Percentiles rank a stretch among this genome's conserved stretches.
These are phyloP conservation scores for Oceanodroma leucorhoa DNA, from an alignment of 2,797 vertebrate genomes.

Conservation along the genomic window DNA sequence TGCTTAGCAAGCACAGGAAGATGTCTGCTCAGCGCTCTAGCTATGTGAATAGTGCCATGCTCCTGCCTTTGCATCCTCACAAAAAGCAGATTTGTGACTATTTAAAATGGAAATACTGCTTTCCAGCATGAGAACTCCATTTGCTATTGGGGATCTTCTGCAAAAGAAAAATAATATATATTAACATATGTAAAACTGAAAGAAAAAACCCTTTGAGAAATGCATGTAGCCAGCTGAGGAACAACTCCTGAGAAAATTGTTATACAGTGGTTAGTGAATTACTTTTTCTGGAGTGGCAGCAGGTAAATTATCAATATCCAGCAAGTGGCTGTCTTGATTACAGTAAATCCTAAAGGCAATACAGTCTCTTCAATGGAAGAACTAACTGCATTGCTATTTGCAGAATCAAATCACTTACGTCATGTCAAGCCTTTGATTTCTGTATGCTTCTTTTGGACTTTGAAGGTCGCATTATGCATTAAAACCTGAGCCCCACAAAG, in stretches of 20 bases:
- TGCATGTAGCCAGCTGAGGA: not conserved
- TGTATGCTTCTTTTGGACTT: conserved; percentile 8
- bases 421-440: conserved; percentile 32
- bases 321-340: conserved; percentile 2
- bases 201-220: not conserved
- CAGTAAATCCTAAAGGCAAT: conserved; percentile 36
- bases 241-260: not conserved
- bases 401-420: conserved; percentile 13
- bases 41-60: not conserved
- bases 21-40: not conserved
- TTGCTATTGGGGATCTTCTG: not conserved
- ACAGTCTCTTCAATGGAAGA: not conserved
- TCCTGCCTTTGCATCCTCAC: not conserved
- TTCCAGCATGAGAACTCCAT: not conserved
- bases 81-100: not conserved
- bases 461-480: not conserved
- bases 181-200: not conserved
- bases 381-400: not conserved
- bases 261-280: not conserved
- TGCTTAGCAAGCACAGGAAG: not conserved
- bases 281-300: not conserved
- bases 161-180: not conserved
- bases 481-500: not conserved
- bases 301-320: conserved; percentile 26
- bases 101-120: not conserved